A percentile compares a stretch with the other conserved stretches of the same genome.
These are phyloP conservation scores for Pygmarrhopalites habei DNA, from an alignment of 1,140 invertebrate genomes.

Conservation along the genomic window DNA sequence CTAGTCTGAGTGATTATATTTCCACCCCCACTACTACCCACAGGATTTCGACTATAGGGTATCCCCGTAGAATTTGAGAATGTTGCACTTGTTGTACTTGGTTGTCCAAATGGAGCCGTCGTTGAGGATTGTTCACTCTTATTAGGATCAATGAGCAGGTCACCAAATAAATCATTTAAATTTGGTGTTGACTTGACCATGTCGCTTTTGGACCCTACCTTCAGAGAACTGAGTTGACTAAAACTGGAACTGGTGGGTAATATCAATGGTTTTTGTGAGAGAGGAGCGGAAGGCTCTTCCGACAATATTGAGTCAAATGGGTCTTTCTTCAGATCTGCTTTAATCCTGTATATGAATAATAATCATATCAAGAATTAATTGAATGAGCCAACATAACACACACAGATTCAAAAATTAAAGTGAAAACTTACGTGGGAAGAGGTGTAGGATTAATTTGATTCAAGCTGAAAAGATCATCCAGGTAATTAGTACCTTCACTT, in stretches of 20 bases:
- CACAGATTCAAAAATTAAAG: no score
- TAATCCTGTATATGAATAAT: no score
- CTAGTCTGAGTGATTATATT: no score
- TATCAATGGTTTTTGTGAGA: background rate
- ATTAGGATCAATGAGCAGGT: background rate
- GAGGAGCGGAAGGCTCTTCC: background rate
- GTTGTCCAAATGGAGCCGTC: background rate
- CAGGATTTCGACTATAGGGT: background rate
- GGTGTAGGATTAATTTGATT: no score
- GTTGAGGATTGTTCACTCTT: no score
- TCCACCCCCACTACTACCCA: background rate
- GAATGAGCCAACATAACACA: no score
- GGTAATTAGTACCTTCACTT: no score
- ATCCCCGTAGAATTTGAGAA: no score
- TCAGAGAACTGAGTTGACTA: background rate
- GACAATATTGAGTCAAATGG: background rate
- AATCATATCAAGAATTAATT: no score
- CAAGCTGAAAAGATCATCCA: slow-evolving; percentile 4
- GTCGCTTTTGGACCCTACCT: background rate
- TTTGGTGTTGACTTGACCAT: slow-evolving; percentile 11
- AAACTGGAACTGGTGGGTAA: slow-evolving; percentile 6
- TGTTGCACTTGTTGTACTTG: background rate
- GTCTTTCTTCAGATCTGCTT: background rate
- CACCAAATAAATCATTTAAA: slow-evolving; percentile 12
- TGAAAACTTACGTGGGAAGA: no score